Conservation (phyloP, 2,888 invertebrate species). For the Magallana nippona region DNA sequence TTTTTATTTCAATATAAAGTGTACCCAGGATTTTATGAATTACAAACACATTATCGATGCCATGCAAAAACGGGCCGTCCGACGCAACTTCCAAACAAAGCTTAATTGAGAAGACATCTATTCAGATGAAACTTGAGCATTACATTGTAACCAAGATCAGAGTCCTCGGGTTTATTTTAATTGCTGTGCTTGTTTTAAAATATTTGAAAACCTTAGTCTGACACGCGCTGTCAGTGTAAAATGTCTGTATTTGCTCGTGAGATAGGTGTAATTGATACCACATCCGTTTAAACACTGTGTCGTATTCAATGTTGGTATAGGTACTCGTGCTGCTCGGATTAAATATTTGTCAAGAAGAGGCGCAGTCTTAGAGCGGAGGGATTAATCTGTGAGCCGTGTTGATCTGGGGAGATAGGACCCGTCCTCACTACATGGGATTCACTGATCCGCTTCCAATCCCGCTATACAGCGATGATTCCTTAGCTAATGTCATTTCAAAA, state of each 20-base stretch:
- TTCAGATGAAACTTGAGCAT: neutral
- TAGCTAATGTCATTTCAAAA: neutral
- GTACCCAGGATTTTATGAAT: neutral
- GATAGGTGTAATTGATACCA: constrained; percentile 23
- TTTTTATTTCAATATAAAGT: neutral
- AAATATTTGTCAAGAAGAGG: constrained; percentile 14
- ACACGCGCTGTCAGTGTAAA: neutral
- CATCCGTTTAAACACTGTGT: constrained; percentile 16
- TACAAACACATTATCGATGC: neutral
- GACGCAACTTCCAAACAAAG: neutral
- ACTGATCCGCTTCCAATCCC: neutral
- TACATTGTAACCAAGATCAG: neutral
- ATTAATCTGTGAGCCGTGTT: neutral
- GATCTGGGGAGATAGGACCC: neutral
- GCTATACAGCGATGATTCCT: constrained; percentile 4
- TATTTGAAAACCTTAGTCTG: constrained; percentile 9
- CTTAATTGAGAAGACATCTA: neutral
- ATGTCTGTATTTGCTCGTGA: constrained; percentile 10
- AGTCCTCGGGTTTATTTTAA: neutral
- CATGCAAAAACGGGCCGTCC: neutral
- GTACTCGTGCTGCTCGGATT: neutral
- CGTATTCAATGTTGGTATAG: neutral
- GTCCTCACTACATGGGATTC: neutral
- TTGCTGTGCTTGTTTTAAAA: constrained; percentile 11
- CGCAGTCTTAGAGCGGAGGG: neutral